Conservation (phyloP, 2,113 vertebrate genomes). For the Tichodroma muraria region DNA sequence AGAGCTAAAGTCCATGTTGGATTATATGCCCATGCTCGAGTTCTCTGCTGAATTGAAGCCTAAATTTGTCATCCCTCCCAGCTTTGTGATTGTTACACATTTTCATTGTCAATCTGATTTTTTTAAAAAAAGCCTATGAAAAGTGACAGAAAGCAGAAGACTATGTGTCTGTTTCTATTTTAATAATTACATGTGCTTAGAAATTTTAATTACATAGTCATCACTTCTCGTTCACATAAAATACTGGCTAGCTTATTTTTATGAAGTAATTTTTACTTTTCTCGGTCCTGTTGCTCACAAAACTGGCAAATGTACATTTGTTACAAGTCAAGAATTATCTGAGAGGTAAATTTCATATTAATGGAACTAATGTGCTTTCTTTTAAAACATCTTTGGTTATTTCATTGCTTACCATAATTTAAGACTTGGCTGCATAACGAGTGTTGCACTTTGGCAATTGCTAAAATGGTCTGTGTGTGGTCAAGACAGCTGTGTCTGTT, state of each 20-base stretch:
- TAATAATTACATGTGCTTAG: slow-evolving; percentile 16
- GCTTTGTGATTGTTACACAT: not conserved
- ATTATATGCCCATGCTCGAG: rapidly evolving
- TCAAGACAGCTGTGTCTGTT: slow-evolving; percentile 63
- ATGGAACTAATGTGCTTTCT: slow-evolving; percentile 20
- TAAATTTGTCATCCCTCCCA: not conserved
- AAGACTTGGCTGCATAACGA: slow-evolving; percentile 26
- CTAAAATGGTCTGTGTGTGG: slow-evolving; percentile 60
- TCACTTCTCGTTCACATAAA: not conserved
- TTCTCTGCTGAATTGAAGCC: not conserved
- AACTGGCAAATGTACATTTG: not conserved
- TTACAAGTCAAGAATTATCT: slow-evolving; percentile 12
- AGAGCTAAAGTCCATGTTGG: not conserved
- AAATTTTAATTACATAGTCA: slow-evolving; percentile 23
- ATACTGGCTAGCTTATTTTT: not conserved
- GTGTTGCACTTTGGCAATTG: slow-evolving; percentile 30
- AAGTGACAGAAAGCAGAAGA: not conserved
- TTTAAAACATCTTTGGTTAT: slow-evolving; percentile 39
- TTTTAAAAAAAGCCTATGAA: not conserved
- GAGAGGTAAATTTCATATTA: slow-evolving; percentile 47
- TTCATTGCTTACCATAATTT: slow-evolving; percentile 55
- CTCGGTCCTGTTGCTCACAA: not conserved
- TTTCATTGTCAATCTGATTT: not conserved
- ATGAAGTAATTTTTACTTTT: slow-evolving; percentile 18
- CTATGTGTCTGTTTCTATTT: not conserved